Base-by-base conservation (phyloP, 2,888 invertebrate species). In the Nephrotoma appendiculata region DNA sequence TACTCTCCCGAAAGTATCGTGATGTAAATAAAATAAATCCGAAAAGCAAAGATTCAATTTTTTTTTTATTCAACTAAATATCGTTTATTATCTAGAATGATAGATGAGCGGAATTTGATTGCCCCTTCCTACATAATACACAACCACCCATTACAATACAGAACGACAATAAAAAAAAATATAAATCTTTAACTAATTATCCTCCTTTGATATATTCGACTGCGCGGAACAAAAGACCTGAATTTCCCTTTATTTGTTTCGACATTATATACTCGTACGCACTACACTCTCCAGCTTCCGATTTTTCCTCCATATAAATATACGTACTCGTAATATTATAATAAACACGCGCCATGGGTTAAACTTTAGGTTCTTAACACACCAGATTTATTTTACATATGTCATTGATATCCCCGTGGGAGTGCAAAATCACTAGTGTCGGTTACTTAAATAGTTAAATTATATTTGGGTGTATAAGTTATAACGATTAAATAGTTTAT, bases 361-460 rank as follows among this genome's bases (percentile, higher is more conserved):
- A 71, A 71, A 85, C 44, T 44, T 45, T 45, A 44, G 44, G 85
- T 42, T 85, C 85, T 85, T 85, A 85, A 85, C 85, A 44, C 44
- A 44, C 42, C 42, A 44, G 85, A 85, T 85, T 85, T 85, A 90
- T 89, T 91, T 91, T 91, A 91, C 92, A 91, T 91, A 91, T 91
- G 92, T 91, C 91, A 91, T 89, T 89, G 90, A 91, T 91, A 91
- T 91, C 91, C 91, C 90, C 91, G 91, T 91, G 91, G 91, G 91
- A 91, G 90, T 90, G 90, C 89, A 19, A 87, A 57, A 41, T 85
- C 71, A 85, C 19, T 42, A 85, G 5, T 42, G 42, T 41, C 42
- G 84, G 41, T 83, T 71, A 71, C 71, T 31, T 71, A 71, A 71
- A 71, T 71, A 71, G 71, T 71, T 52, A 52, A 52, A 52, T 52